A percentile compares a stretch with the other conserved stretches of the same genome.
These are phyloP conservation scores for Phrynocephalus forsythii DNA, from an alignment of 2,797 vertebrate species.

Conservation along the genomic window DNA sequence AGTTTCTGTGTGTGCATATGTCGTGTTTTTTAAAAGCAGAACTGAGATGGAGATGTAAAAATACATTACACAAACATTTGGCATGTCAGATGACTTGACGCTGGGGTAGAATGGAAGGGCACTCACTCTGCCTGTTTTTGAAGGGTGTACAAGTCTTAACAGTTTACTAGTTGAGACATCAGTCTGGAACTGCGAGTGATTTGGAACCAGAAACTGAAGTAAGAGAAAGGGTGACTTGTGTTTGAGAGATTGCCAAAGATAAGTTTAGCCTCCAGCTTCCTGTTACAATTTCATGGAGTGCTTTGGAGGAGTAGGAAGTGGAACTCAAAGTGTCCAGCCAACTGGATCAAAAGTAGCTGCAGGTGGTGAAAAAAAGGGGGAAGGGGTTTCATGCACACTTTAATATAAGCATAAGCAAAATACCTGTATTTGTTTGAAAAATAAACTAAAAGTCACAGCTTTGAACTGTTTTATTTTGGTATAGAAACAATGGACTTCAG, in stretches of 20 bases:
- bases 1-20: constrained; percentile 51
- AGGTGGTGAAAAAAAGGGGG: constrained; percentile 41
- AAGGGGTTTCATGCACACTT: not conserved
- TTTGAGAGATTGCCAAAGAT: constrained; percentile 75
- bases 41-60: constrained; percentile 49
- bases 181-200: constrained; percentile 53
- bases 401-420: constrained; percentile 41
- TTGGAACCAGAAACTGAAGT: constrained; percentile 46
- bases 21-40: constrained; percentile 20
- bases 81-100: constrained; percentile 68
- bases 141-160: constrained; percentile 76
- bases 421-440: constrained; percentile 3
- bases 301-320: constrained; percentile 17
- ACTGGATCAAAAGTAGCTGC: constrained; percentile 46
- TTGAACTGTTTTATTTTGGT: not conserved
- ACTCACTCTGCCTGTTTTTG: constrained; percentile 53
- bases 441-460: constrained; percentile 12
- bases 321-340: constrained; percentile 39
- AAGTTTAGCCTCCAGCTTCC: constrained; percentile 47
- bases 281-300: constrained; percentile 20
- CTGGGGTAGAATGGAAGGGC: constrained; percentile 55
- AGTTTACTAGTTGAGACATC: constrained; percentile 56
- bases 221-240: constrained; percentile 41
- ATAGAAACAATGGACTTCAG: not conserved
- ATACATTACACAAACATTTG: constrained; percentile 52